phyloP scores from a whole-genome alignment of 2,888 invertebrate genomes.

The Congeria kusceri region DNA sequence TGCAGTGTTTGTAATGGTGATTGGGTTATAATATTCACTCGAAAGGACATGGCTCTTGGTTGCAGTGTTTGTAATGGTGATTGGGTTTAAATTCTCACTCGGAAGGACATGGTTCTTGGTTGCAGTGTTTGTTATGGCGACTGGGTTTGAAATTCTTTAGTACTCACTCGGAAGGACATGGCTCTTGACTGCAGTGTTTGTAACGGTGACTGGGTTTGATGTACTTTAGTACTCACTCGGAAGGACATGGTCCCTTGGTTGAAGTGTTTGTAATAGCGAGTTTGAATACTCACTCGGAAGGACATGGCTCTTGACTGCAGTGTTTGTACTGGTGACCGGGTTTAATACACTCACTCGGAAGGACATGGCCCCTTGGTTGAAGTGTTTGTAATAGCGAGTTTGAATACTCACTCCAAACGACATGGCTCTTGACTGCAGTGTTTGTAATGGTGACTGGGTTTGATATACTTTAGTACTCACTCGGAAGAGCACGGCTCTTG shows the following conservation, averaged over 20 bases:
- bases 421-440: slow-evolving; percentile 80
- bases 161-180: no score
- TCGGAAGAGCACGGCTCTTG: slow-evolving; percentile 78
- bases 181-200: no score
- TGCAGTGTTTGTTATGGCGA: slow-evolving; percentile 77
- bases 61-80: slow-evolving; percentile 77
- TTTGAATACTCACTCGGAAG: no score
- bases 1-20: slow-evolving; percentile 77
- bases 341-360: no score
- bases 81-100: slow-evolving; percentile 79
- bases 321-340: slow-evolving; percentile 75
- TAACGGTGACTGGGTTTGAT: no score
- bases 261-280: slow-evolving; percentile 75
- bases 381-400: slow-evolving; percentile 75
- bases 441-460: slow-evolving; percentile 75
- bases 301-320: slow-evolving; percentile 80
- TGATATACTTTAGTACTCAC: slow-evolving; percentile 75
- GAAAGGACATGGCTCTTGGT: no score
- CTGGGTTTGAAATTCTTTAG: slow-evolving; percentile 80
- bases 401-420: slow-evolving; percentile 81
- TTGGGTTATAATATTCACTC: no score
- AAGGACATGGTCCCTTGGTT: slow-evolving; percentile 80
- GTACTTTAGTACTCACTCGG: slow-evolving; percentile 72
- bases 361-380: slow-evolving; percentile 78
- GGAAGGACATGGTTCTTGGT: slow-evolving; percentile 80